Evolutionary conservation across 2,797 vertebrate species (phyloP), one percentile per base, ranked within the genome.

Genomic region (Sebastes vulpes): DNA sequence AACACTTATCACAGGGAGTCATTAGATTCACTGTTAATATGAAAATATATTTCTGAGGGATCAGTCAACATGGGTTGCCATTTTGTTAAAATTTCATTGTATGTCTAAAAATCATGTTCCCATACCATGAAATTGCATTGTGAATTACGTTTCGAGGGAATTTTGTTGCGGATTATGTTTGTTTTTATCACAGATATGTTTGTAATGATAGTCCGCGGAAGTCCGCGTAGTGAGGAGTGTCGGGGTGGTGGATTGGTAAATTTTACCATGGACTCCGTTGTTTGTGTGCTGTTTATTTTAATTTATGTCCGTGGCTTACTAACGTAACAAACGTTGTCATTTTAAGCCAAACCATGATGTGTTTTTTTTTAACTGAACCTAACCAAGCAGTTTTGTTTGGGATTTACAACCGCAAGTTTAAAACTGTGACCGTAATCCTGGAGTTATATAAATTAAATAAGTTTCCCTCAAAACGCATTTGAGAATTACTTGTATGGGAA

Each of bases 261-360:
- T 23, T 23, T 23, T 23, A 23, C 23, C 23, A 23, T 23, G 23
- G 14, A 42, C 14, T 42, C 38, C 38, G 1, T 14, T 42, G 14
- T 42, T 42, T 42, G 38, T n/a, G 46, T 48, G 7, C 3, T 3
- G 6, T 48, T 48, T 8, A 48, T 7, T 0, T 48, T 9, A 8
- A 48, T 48, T n/a, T n/a, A 4, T 48, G 18, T 48, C 46, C 0
- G 18, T 48, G 18, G 7, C 1, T 0, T 4, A 18, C 18, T n/a
- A n/a, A 9, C 14, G 0, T 42, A 0, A 48, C 46, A 48, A 42
- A 42, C 14, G 1, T 0, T 0, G 42, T 48, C 6, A 48, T 48
- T 48, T 48, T 42, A 48, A 48, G 46, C 46, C 18, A 0, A 48
- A n/a, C 46, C 18, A 4, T n/a, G 46, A 4, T n/a, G 46, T 18